Percentiles rank a stretch among this genome's conserved stretches.
Conservation (phyloP, 1,140 invertebrate species). For the Magallana angulata region DNA sequence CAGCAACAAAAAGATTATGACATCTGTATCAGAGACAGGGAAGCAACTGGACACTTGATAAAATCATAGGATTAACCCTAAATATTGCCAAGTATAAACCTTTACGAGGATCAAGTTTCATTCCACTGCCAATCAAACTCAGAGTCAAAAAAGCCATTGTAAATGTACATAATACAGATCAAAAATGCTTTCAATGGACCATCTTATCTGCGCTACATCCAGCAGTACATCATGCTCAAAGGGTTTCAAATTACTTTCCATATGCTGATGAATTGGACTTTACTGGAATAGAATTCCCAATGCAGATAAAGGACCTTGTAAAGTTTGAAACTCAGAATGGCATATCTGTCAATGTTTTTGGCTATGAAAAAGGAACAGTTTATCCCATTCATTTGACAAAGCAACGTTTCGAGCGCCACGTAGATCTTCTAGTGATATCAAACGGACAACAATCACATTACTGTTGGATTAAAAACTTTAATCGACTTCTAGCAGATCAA, state of each 20-base stretch:
- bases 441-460: slow-evolving; percentile 43
- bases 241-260: slow-evolving; percentile 31
- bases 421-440: slow-evolving; percentile 50
- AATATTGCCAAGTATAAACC: neutral
- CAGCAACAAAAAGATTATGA: too few relatives aligned
- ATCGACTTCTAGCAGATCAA: slow-evolving; percentile 13
- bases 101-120: slow-evolving; percentile 45
- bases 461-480: slow-evolving; percentile 49
- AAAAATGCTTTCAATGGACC: slow-evolving; percentile 28
- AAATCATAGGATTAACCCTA: too few relatives aligned
- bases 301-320: slow-evolving; percentile 8
- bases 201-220: slow-evolving; percentile 37
- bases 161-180: slow-evolving; percentile 22
- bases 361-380: too few relatives aligned
- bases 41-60: too few relatives aligned
- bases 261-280: slow-evolving; percentile 4
- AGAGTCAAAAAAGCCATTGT: slow-evolving; percentile 32
- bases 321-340: slow-evolving; percentile 38
- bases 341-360: too few relatives aligned
- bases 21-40: too few relatives aligned
- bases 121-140: slow-evolving; percentile 43
- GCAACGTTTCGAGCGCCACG: slow-evolving; percentile 15
- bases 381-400: too few relatives aligned
- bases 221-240: neutral
- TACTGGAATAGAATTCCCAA: neutral